phyloP scores from a whole-genome alignment of 2,888 invertebrate species.

The Bugula neritina region DNA sequence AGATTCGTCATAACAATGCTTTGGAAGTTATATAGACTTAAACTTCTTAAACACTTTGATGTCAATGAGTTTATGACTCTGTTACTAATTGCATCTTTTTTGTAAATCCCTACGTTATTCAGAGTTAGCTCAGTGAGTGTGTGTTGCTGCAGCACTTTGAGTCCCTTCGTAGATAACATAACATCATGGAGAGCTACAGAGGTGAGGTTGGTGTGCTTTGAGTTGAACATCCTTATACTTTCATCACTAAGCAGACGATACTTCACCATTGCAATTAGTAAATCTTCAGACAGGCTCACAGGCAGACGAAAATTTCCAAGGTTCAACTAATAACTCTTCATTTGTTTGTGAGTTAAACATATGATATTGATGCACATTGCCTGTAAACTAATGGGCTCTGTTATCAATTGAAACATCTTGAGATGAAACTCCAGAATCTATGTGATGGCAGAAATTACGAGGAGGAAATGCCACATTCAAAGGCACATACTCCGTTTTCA shows the following conservation, averaged over 20 bases:
- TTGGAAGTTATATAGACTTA: background rate
- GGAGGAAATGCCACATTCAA: too few relatives aligned
- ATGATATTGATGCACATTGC: background rate
- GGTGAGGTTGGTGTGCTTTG: constrained; percentile 60
- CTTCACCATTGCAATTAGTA: constrained; percentile 58
- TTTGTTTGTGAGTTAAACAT: background rate
- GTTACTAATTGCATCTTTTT: background rate
- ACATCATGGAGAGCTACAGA: constrained; percentile 60
- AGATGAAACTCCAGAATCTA: too few relatives aligned
- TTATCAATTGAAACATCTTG: background rate
- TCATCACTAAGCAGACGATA: constrained; percentile 61
- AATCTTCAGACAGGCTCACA: constrained; percentile 43
- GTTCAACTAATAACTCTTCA: background rate
- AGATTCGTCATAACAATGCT: background rate
- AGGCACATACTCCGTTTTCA: too few relatives aligned
- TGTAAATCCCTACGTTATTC: background rate
- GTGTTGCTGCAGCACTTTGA: background rate
- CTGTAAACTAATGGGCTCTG: background rate
- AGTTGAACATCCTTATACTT: constrained; percentile 61
- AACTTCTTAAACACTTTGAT: background rate
- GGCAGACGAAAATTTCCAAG: constrained; percentile 42
- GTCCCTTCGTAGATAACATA: background rate
- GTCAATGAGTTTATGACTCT: background rate
- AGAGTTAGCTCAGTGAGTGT: background rate
- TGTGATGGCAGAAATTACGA: too few relatives aligned